Conservation (phyloP, 92 coral and sea anemone genomes). For the Palythoa grandis region DNA sequence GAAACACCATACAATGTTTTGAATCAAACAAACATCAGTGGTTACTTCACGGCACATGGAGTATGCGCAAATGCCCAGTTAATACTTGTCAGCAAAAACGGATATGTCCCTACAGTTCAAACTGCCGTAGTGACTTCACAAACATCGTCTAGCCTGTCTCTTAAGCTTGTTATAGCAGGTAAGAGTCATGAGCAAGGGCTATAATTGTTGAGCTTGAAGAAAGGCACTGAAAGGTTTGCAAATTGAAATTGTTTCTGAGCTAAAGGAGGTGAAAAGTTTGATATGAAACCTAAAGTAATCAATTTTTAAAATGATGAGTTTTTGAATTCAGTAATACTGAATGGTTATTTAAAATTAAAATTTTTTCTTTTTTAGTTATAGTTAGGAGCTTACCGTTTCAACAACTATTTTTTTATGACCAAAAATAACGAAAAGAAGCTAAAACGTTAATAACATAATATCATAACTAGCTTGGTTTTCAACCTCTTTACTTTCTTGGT, state of each 20-base stretch:
- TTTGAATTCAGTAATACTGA: too few relatives aligned
- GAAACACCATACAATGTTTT: conserved; percentile 7
- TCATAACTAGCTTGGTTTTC: too few relatives aligned
- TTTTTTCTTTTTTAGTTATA: too few relatives aligned
- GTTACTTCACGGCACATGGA: neutral
- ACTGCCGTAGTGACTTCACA: neutral
- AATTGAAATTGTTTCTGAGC: too few relatives aligned
- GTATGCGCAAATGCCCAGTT: neutral
- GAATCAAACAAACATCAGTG: conserved; percentile 9
- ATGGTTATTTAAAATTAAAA: too few relatives aligned
- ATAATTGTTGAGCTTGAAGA: neutral
- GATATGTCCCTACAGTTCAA: neutral
- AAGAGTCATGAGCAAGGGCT: neutral
- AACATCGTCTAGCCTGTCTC: neutral
- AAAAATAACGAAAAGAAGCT: too few relatives aligned
- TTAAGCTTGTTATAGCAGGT: neutral
- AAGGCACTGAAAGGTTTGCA: neutral
- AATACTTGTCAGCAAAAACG: neutral
- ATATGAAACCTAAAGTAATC: too few relatives aligned
- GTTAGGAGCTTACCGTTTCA: too few relatives aligned
- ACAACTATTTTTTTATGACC: neutral
- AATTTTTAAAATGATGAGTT: too few relatives aligned
- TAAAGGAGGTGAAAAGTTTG: too few relatives aligned
- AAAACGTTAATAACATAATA: too few relatives aligned
- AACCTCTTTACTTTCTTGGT: too few relatives aligned